Percentiles rank a stretch among this genome's conserved stretches.
Conservation (phyloP, 2,888 invertebrate species). For the Ormyrus rosae region DNA sequence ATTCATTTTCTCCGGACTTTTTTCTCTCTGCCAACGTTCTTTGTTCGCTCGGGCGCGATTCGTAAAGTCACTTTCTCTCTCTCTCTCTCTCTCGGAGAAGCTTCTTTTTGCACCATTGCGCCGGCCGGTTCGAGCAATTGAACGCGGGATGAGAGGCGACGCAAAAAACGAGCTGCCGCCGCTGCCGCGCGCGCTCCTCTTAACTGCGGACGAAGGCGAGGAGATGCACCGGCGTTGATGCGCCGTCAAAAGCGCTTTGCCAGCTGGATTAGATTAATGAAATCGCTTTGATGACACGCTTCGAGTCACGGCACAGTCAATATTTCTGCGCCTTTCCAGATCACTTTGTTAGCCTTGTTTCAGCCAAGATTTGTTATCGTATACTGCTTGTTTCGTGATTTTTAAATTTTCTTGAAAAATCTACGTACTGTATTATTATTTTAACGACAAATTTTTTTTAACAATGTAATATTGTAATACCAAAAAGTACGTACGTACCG, state of each 20-base stretch:
- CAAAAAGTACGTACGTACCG: no score
- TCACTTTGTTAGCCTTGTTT: no score
- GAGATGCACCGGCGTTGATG: no score
- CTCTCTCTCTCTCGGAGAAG: not conserved
- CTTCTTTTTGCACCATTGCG: not conserved
- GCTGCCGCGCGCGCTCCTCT: not conserved
- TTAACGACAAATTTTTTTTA: no score
- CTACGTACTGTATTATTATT: no score
- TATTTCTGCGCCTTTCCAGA: no score
- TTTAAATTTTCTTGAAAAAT: no score
- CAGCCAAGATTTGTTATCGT: no score
- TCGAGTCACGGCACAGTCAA: not conserved
- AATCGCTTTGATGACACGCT: constrained; percentile 40
- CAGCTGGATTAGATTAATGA: constrained; percentile 46
- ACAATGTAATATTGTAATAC: no score
- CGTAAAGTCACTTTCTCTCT: not conserved
- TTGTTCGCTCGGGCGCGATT: not conserved
- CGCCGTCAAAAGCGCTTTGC: constrained; percentile 1
- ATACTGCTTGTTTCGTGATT: no score
- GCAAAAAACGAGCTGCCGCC: not conserved
- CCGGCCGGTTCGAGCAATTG: constrained; percentile 7
- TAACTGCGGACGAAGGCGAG: not conserved
- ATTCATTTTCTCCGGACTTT: constrained; percentile 6
- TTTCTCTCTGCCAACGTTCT: not conserved
- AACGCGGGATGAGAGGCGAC: constrained; percentile 1